Evolutionary conservation across 2,797 vertebrate species (phyloP).

Genomic region (Lateolabrax maculatus): DNA sequence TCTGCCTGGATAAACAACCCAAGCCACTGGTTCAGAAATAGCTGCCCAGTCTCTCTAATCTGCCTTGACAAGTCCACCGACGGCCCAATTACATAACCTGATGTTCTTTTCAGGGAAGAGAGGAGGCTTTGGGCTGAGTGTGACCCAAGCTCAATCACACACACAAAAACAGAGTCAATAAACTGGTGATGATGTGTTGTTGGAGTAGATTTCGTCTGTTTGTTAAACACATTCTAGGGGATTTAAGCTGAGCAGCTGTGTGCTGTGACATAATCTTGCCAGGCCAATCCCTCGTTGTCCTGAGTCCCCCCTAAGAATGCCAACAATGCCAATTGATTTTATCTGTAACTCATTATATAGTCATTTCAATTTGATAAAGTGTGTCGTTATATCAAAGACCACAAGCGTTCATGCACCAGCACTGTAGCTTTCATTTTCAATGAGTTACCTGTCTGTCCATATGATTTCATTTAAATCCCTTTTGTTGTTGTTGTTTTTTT

Average conservation of each 20-base stretch:
- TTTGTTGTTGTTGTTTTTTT: too few relatives aligned
- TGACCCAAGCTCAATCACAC: slow-evolving; percentile 5
- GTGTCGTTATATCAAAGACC: too few relatives aligned
- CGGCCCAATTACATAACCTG: slow-evolving; percentile 52
- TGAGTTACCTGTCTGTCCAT: too few relatives aligned
- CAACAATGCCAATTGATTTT: not conserved
- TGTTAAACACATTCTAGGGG: slow-evolving; percentile 6
- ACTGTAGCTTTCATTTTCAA: too few relatives aligned
- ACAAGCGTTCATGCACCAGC: too few relatives aligned
- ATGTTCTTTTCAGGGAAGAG: not conserved
- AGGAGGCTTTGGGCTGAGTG: not conserved
- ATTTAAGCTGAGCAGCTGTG: slow-evolving; percentile 4
- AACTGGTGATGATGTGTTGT: slow-evolving; percentile 9
- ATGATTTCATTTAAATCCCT: too few relatives aligned
- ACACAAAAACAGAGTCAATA: not conserved
- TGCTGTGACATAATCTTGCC: slow-evolving; percentile 28
- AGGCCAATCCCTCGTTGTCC: not conserved
- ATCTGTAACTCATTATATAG: not conserved
- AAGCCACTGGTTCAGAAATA: slow-evolving; percentile 42
- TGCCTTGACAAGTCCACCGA: slow-evolving; percentile 32
- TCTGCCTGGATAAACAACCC: slow-evolving; percentile 25
- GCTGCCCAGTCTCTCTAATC: slow-evolving; percentile 42
- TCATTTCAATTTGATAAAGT: not conserved
- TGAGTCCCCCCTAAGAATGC: slow-evolving; percentile 1
- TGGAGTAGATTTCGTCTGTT: not conserved